Base-by-base conservation (phyloP, 2,888 invertebrate species). In the Allolobophora icterica region DNA sequence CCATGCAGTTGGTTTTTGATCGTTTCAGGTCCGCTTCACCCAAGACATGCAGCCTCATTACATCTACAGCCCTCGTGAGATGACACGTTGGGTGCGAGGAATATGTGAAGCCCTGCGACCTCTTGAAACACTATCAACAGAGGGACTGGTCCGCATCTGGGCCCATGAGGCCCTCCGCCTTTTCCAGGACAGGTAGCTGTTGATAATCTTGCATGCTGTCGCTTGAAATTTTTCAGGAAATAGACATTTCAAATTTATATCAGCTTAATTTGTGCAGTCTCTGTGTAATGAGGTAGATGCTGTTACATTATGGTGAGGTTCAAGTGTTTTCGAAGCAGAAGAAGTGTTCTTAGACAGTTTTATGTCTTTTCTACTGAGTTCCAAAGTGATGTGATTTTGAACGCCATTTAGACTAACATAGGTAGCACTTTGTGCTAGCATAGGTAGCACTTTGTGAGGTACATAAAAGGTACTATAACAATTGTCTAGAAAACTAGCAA, bases 11-110 rank as follows among this genome's bases (percentile, higher is more conserved):
- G 71, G n/a, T 8, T 71, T 30, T 71, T 71, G 30, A 17, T 89
- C 19, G 21, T 42, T 52, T 30, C 93, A 96, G 96, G 99, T 99
- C 95, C 96, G 97, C 91, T 99, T 99, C 96, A 99, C 99, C 0
- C 99, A 99, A 96, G 99, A 99, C 95, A 99, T 99, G 98, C 99
- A 99, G 95, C 99, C 99, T 0, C 99, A 99, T 96, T 99, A 99
- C 95, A 99, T 99, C 0, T 99, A 99, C 96, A 99, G 99, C 91
- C 99, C 99, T 21, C 95, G 96, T 94, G 99, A 99, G 96, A 98
- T 99, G 98, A 99, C 99, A 38, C 90, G 99, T 94, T 99, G 99
- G 99, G 99, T 99, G 91, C 97, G 99, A 92, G 99, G 99, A 93
- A 99, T 99, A 93, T 99, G 99, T 95, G 99, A 99, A 96, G 99